Base-by-base conservation (phyloP, 2,113 vertebrate species). In the Phainopepla nitens region DNA sequence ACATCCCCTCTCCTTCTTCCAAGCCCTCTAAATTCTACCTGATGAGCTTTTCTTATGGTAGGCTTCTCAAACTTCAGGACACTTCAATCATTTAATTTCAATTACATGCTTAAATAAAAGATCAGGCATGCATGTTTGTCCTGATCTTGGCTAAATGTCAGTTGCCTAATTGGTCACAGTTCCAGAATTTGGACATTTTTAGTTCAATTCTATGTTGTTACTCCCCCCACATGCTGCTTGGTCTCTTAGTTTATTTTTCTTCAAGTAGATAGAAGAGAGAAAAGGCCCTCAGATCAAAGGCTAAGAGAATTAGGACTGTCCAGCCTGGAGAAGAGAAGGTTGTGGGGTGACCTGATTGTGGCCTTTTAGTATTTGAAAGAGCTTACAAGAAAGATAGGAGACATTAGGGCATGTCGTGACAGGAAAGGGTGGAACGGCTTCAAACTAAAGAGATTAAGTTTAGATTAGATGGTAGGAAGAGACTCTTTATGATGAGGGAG, bases 1-100 rank as follows among this genome's bases (percentile, higher is more conserved):
- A 25, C 6, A 27, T 4, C 3, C 2, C 2, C 9, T 27, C 24
- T 42, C 15, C 8, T n/a, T 6, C 15, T n/a, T 31, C 17, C 13
- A 45, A 2, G 4, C 5, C 7, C 13, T 58, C 51, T 41, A 42
- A 87, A 80, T 77, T 91, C n/a, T 39, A 53, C 20, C 20, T 78
- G 28, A 68, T 88, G 54, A 50, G 11, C 13, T 91, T 79, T 93
- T 28, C 72, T 94, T 94, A 33, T 2, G n/a, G 5, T 44, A 54
- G 31, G 13, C 68, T 49, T 87, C 39, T 86, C 4, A 6, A 79
- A 85, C 6, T 49, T 77, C 47, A 68, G 33, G 42, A 13, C 9
- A 82, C 6, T 36, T 36, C 42, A 31, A 23, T 28, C 0, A 36
- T 50, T 82, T 27, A 0, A 66, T 56, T 94, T 93, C 8, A 36